These are phyloP conservation scores for Scarus forsteni DNA, from an alignment of 2,797 vertebrate species.

Conservation along the genomic window DNA sequence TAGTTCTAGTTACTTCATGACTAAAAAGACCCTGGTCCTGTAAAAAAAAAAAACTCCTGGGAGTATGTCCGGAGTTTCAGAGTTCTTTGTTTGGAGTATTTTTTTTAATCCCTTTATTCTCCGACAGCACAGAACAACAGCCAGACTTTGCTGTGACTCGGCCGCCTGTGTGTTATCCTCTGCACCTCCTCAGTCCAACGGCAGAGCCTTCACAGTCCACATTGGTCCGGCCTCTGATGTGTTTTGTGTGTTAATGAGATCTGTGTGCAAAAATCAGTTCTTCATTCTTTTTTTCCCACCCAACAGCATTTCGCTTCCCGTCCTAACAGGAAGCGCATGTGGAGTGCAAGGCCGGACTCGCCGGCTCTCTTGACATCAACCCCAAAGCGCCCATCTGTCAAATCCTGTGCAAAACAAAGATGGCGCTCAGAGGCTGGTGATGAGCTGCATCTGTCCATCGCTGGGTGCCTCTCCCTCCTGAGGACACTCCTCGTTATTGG, in stretches of 20 bases:
- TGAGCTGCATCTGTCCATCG: conserved; percentile 99
- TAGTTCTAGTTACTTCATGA: conserved; percentile 72
- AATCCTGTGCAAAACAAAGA: conserved; percentile 80
- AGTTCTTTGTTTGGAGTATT: conserved; percentile 69
- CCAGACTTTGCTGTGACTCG: conserved; percentile 62
- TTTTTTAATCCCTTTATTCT: conserved; percentile 43
- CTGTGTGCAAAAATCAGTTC: conserved; percentile 79
- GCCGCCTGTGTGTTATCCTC: conserved; percentile 66
- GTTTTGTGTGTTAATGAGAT: conserved; percentile 77
- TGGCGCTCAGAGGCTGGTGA: conserved; percentile 94
- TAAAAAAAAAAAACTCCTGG: conserved; percentile 51
- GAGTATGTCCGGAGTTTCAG: conserved; percentile 68
- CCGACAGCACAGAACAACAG: conserved; percentile 71
- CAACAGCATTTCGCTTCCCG: conserved; percentile 71
- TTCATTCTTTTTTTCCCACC: conserved; percentile 63
- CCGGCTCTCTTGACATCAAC: conserved; percentile 67
- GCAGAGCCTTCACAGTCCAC: conserved; percentile 74
- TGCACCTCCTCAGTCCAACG: conserved; percentile 74
- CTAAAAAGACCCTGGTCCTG: conserved; percentile 75
- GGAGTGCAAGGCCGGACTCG: conserved; percentile 62
- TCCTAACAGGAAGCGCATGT: conserved; percentile 67
- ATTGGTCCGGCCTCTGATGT: conserved; percentile 67
- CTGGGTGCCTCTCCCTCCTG: conserved; percentile 89
- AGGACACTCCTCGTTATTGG: conserved; percentile 89
- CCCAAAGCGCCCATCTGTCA: conserved; percentile 53